These are phyloP conservation scores for Sorex fumeus DNA, from an alignment of 2,113 vertebrate species.

Conservation along the genomic window DNA sequence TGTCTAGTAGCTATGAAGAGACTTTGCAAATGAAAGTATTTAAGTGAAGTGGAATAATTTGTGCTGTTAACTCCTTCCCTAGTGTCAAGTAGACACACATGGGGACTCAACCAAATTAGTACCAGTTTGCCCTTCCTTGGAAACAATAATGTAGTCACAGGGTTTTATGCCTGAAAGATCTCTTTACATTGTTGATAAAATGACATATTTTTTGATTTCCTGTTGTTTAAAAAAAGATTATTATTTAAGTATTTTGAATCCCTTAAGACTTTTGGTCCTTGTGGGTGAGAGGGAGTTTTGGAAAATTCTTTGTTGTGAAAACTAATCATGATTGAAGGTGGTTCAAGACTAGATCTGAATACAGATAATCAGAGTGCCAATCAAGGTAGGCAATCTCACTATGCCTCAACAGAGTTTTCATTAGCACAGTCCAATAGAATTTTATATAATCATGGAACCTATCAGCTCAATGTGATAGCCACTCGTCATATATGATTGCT, in stretches of 20 bases:
- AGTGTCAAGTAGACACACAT: not conserved
- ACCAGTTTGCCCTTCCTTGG: constrained; percentile 34
- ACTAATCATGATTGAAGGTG: constrained; percentile 10
- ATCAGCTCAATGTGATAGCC: not conserved
- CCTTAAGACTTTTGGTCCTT: constrained; percentile 1
- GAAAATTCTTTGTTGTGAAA: constrained; percentile 53
- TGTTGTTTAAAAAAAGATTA: not conserved
- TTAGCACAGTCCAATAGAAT: not conserved
- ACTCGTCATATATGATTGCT: not conserved
- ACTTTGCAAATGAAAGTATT: constrained; percentile 55
- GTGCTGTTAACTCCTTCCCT: not conserved
- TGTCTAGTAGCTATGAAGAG: constrained; percentile 38
- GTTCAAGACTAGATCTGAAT: constrained; percentile 9
- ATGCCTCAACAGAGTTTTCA: constrained; percentile 9
- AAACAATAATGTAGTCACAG: constrained; percentile 48
- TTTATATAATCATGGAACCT: not conserved
- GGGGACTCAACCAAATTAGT: constrained; percentile 28
- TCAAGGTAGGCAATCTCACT: constrained; percentile 17
- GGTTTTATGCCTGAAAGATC: constrained; percentile 10
- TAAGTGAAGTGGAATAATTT: constrained; percentile 47
- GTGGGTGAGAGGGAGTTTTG: constrained; percentile 1
- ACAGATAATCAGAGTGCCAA: constrained; percentile 36
- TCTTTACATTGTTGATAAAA: not conserved
- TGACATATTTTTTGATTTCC: not conserved
- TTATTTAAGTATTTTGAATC: constrained; percentile 46